These are phyloP conservation scores for Drosophila pegasa DNA, from an alignment of 2,888 invertebrate genomes.

Conservation along the genomic window DNA sequence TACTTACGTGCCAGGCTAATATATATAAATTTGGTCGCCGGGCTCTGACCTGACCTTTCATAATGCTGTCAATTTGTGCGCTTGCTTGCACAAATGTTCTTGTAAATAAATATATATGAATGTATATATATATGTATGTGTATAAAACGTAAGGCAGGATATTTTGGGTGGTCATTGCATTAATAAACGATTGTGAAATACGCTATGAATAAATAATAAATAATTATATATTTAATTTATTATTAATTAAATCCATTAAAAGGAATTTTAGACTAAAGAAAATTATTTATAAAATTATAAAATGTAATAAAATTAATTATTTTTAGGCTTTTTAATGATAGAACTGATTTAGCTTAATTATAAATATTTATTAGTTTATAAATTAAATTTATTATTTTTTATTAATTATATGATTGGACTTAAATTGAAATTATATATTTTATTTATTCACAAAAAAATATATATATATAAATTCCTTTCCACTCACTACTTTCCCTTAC, in stretches of 20 bases:
- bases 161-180: neutral
- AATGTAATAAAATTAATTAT: too few relatives aligned
- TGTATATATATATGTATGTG: slow-evolving; percentile 12
- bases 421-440: neutral
- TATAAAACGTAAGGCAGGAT: slow-evolving; percentile 6
- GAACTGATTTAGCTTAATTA: too few relatives aligned
- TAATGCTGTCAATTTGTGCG: slow-evolving; percentile 80
- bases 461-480: neutral
- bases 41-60: slow-evolving; percentile 74
- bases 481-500: slow-evolving; percentile 2
- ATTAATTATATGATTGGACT: too few relatives aligned
- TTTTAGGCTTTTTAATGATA: too few relatives aligned
- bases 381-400: too few relatives aligned
- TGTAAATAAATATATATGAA: slow-evolving; percentile 22
- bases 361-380: too few relatives aligned
- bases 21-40: slow-evolving; percentile 71
- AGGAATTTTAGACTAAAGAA: too few relatives aligned
- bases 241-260: neutral
- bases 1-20: slow-evolving; percentile 76
- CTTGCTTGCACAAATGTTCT: slow-evolving; percentile 67
- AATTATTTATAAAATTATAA: too few relatives aligned
- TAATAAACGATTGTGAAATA: slow-evolving; percentile 19
- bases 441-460: too few relatives aligned
- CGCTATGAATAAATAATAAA: slow-evolving; percentile 17
- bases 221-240: neutral